These are phyloP conservation scores for Platynereis dumerilii DNA, from an alignment of 2,888 invertebrate genomes.

Conservation along the genomic window DNA sequence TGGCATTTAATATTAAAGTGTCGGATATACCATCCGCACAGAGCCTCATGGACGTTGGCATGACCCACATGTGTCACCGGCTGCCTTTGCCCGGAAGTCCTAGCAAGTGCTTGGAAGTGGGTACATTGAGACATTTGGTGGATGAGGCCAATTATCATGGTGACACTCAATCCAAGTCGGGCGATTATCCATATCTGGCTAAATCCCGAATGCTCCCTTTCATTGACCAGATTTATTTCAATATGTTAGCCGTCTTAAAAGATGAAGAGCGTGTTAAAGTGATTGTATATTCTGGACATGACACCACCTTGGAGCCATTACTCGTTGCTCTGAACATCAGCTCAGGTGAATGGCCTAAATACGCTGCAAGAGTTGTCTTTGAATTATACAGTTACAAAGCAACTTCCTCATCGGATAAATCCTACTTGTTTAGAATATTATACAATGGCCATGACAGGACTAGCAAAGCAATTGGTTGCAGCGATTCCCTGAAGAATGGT, in stretches of 20 bases:
- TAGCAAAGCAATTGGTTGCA: not conserved
- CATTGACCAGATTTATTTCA: conserved; percentile 75
- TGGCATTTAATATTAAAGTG: conserved; percentile 77
- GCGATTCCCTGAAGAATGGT: not conserved
- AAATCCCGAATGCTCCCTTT: conserved; percentile 77
- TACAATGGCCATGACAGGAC: conserved; percentile 73
- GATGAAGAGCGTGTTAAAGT: conserved; percentile 70
- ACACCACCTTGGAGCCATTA: conserved; percentile 85
- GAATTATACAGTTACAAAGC: conserved; percentile 74
- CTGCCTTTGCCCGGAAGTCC: conserved; percentile 77
- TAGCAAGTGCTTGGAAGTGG: conserved; percentile 51
- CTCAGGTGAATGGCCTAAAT: conserved; percentile 73
- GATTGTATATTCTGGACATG: conserved; percentile 88
- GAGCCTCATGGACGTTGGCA: conserved; percentile 78
- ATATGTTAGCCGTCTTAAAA: conserved; percentile 36
- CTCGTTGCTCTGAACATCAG: conserved; percentile 79
- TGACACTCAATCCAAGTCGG: conserved; percentile 6
- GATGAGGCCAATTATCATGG: conserved; percentile 41
- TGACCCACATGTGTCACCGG: conserved; percentile 86
- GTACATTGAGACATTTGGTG: conserved; percentile 45
- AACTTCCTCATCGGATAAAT: conserved; percentile 27
- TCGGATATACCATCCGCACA: conserved; percentile 70
- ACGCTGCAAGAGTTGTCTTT: conserved; percentile 85
- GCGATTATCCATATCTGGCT: conserved; percentile 67
- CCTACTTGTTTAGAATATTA: conserved; percentile 80